Percentiles rank a stretch among this genome's conserved stretches.
Conservation (phyloP, 30 jellyfish, hydroid and myxozoan genomes). For the Aurelia coerulea region DNA sequence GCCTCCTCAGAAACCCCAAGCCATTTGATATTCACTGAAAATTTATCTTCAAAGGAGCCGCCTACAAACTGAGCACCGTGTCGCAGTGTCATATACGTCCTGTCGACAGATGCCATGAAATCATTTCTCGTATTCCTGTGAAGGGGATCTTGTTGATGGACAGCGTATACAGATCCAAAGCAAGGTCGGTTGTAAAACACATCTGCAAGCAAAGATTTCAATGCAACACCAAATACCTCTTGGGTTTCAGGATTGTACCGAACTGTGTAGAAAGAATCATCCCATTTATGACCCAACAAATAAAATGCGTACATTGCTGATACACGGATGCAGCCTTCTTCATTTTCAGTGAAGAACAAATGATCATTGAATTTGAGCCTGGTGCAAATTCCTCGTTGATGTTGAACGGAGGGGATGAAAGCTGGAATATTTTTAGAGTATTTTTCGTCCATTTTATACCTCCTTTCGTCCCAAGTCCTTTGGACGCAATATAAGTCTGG, state of each 20-base stretch:
- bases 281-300: constrained; percentile 46
- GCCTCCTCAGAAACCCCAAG: no score
- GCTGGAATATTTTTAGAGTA: background rate
- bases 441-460: constrained; percentile 7
- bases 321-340: constrained; percentile 57
- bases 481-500: background rate
- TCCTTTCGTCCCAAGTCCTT: constrained; percentile 17
- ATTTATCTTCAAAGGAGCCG: no score
- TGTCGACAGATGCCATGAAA: no score
- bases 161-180: no score
- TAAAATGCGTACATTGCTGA: constrained; percentile 73
- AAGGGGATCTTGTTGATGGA: no score
- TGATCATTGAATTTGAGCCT: constrained; percentile 20
- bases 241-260: background rate
- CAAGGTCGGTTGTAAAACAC: no score
- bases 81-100: no score
- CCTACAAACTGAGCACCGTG: no score
- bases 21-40: no score
- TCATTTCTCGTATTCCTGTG: no score
- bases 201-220: no score
- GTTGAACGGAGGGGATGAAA: constrained; percentile 33
- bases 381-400: constrained; percentile 44
- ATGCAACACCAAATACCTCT: no score
- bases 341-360: constrained; percentile 34
- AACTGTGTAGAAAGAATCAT: constrained; percentile 32